These are phyloP conservation scores for Tethea ocularis DNA, from an alignment of 2,888 invertebrate genomes.

Conservation along the genomic window DNA sequence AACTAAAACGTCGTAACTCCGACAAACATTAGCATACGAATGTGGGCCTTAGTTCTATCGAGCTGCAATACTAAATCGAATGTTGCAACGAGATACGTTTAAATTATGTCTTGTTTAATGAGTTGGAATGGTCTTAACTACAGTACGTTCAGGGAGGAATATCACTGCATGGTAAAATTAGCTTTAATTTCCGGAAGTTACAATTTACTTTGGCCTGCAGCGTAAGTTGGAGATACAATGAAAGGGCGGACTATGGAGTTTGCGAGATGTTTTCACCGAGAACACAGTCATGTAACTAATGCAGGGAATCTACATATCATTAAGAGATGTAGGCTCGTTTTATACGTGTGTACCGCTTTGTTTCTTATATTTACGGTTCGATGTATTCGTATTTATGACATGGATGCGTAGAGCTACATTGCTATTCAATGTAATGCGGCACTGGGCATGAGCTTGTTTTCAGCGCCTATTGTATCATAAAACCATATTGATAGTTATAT, in stretches of 20 bases:
- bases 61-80: constrained; percentile 50
- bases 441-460: constrained; percentile 57
- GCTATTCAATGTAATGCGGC: constrained; percentile 55
- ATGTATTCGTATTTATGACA: constrained; percentile 77
- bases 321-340: constrained; percentile 80
- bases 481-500: constrained; percentile 31
- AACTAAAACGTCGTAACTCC: constrained; percentile 50
- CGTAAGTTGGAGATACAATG: constrained; percentile 25
- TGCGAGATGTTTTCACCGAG: constrained; percentile 81
- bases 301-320: constrained; percentile 83
- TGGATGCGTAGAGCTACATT: constrained; percentile 54
- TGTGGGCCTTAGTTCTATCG: constrained; percentile 42
- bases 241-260: constrained; percentile 36
- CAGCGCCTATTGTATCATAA: constrained; percentile 74
- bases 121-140: constrained; percentile 56
- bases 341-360: constrained; percentile 82
- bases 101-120: constrained; percentile 84
- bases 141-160: constrained; percentile 37
- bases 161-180: constrained; percentile 17
- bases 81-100: constrained; percentile 50
- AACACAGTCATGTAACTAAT: constrained; percentile 83
- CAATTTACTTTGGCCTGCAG: constrained; percentile 36
- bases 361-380: constrained; percentile 77
- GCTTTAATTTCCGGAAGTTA: constrained; percentile 16
- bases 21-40: constrained; percentile 30